These are phyloP conservation scores for Trichonephila inaurata DNA, from an alignment of 1,140 invertebrate species.

Conservation along the genomic window DNA sequence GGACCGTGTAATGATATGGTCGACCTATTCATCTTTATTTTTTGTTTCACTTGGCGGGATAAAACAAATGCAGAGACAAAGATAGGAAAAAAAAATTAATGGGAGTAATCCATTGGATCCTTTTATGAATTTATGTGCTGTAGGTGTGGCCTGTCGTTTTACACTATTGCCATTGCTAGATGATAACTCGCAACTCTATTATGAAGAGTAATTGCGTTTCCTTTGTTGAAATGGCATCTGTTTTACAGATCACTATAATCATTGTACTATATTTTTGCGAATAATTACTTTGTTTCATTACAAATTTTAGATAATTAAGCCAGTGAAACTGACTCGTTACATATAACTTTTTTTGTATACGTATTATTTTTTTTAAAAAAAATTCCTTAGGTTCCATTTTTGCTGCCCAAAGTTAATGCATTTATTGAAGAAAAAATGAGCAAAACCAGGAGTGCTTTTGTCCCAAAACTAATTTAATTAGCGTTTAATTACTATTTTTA, in stretches of 20 bases:
- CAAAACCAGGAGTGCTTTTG: too few species aligned
- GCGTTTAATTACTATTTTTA: too few species aligned
- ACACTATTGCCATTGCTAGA: constrained; percentile 2
- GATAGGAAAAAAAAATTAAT: constrained; percentile 46
- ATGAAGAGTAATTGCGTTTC: background rate
- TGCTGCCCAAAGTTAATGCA: too few species aligned
- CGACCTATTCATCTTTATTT: background rate
- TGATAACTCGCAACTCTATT: constrained; percentile 54
- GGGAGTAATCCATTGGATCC: constrained; percentile 50
- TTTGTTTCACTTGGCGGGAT: background rate
- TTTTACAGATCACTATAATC: background rate
- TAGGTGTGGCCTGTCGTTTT: constrained; percentile 40
- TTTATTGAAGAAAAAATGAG: too few species aligned
- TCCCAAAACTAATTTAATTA: too few species aligned
- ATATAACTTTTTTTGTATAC: too few species aligned
- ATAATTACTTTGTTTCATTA: background rate
- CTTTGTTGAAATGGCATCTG: background rate
- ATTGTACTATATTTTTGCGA: background rate
- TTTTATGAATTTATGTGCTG: constrained; percentile 54
- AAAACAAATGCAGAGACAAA: background rate
- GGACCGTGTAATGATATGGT: constrained; percentile 22
- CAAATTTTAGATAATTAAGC: background rate
- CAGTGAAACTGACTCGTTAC: too few species aligned
- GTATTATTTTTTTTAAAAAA: too few species aligned
- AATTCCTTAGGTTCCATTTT: too few species aligned